Base-by-base conservation (phyloP, 2,113 vertebrate genomes). In the Upupa epops region DNA sequence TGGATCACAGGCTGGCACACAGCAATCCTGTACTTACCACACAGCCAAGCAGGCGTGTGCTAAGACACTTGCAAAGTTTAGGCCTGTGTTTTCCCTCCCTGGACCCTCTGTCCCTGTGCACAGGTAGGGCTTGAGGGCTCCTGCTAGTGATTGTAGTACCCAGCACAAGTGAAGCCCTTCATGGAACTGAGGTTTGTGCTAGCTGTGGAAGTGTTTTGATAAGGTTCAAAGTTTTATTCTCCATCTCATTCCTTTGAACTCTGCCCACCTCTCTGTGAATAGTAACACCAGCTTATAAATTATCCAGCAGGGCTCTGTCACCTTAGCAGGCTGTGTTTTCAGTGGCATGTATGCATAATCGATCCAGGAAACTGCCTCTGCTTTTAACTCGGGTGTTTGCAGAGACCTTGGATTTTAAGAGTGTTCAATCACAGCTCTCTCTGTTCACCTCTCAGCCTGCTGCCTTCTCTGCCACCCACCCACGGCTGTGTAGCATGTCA, bases 261-360 rank as follows among this genome's bases (percentile, higher is more conserved):
- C 86, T 96, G 95, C 71, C 94, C 87, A 87, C 34, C 3, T n/a
- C 66, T 95, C 90, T 91, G 79, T 96, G 96, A 96, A 95, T 97
- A 88, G 95, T 97, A 96, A 71, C 19, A 51, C 88, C 88, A 94
- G 95, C 74, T 92, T 87, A 97, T 97, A 96, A 97, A 96, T 98
- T 97, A 97, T 97, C 97, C 93, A 97, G 86, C 59, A 86, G 94
- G 84, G 84, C 95, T 95, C 45, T 96, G 83, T 96, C 84, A 86
- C 92, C 95, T 46, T 49, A 97, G 96, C 54, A 22, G 96, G 76
- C 94, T 91, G 81, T 94, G 92, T 70, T 70, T 96, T 96, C 91
- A 91, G 96, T 95, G 95, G 93, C 59, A 5, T 56, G 93, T 87
- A 92, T 97, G 89, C 96, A 95, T 96, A 97, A 97, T 97, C 83